Conservation (phyloP, 2,888 invertebrate species). For the Scaptomyza polygonia region DNA sequence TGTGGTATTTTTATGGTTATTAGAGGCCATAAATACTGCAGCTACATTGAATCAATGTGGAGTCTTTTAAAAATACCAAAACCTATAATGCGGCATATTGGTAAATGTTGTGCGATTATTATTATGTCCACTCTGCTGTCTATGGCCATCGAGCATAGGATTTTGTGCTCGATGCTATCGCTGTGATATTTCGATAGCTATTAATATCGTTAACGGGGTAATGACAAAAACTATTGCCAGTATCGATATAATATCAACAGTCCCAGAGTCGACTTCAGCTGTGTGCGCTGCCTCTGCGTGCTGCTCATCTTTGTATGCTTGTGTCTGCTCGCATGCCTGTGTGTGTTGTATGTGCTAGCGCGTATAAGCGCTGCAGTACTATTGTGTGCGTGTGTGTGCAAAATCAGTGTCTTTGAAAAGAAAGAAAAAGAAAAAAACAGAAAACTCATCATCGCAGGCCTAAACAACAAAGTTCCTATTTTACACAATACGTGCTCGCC, state of each 20-base stretch:
- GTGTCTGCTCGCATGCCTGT: slow-evolving; percentile 32
- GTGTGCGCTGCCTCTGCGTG: slow-evolving; percentile 54
- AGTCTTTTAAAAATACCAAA: not conserved
- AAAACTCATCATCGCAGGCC: slow-evolving; percentile 37
- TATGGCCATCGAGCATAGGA: no score
- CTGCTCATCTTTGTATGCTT: slow-evolving; percentile 44
- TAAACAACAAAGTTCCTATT: slow-evolving; percentile 60
- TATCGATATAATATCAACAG: slow-evolving; percentile 59
- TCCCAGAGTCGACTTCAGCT: slow-evolving; percentile 47
- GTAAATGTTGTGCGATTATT: not conserved
- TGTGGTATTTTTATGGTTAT: no score
- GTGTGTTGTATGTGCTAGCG: slow-evolving; percentile 7
- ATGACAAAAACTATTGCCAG: not conserved
- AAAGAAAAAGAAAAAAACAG: slow-evolving; percentile 42
- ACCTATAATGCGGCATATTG: not conserved
- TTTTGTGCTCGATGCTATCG: not conserved
- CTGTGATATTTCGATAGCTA: slow-evolving; percentile 26
- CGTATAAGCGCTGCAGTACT: not conserved
- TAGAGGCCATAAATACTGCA: not conserved
- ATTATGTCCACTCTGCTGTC: not conserved
- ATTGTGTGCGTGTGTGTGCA: slow-evolving; percentile 40
- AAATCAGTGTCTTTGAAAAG: slow-evolving; percentile 56
- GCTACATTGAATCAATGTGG: not conserved
- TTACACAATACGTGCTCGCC: slow-evolving; percentile 53
- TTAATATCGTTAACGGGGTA: not conserved